phyloP scores from a whole-genome alignment of 2,113 vertebrate species.

The Perognathus longimembris region DNA sequence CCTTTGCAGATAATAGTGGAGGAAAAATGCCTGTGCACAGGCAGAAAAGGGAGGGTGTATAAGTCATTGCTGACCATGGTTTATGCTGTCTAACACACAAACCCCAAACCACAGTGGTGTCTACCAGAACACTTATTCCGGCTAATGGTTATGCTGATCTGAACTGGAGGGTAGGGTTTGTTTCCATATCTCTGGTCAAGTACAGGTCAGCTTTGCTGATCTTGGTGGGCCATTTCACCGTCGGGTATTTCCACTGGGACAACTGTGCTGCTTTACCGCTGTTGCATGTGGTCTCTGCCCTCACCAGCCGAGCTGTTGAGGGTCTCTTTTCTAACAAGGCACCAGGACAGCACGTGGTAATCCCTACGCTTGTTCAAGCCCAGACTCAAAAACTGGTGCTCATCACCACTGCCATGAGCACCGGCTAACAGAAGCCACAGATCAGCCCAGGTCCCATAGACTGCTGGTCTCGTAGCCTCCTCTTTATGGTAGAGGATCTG shows the following conservation, averaged over 20 bases:
- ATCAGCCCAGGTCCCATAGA: neutral
- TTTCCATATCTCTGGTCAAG: neutral
- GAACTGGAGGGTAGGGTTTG: neutral
- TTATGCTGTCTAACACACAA: neutral
- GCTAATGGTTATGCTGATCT: neutral
- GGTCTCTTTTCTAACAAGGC: neutral
- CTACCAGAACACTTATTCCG: neutral
- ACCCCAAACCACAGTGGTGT: too few species aligned
- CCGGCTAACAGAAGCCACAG: neutral
- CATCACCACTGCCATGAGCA: neutral
- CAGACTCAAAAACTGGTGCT: neutral
- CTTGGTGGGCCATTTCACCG: neutral
- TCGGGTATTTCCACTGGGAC: neutral
- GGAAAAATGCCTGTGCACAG: neutral
- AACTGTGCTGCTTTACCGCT: neutral
- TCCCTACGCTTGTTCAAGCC: neutral
- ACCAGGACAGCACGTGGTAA: neutral
- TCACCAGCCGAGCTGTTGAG: neutral
- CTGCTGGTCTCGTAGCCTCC: neutral
- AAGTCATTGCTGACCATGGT: neutral
- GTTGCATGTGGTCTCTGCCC: neutral
- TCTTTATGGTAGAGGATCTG: neutral
- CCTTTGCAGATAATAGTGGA: neutral
- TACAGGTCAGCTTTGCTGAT: neutral
- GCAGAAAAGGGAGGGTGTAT: neutral